Conservation (phyloP, 1,140 invertebrate species). For the Macrobrachium nipponense region DNA sequence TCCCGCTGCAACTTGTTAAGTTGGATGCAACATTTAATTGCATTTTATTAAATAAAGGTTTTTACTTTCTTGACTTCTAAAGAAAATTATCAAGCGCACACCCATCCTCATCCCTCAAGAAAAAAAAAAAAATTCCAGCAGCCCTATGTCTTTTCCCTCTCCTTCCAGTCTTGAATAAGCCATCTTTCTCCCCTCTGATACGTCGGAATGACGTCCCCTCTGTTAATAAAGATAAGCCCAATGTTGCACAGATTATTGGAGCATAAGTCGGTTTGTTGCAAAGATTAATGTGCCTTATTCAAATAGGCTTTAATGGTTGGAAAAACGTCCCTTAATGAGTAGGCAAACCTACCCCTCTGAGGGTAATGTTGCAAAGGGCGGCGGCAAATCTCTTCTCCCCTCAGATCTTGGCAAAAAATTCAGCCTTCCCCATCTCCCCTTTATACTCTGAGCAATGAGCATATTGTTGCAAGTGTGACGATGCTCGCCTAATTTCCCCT, state of each 20-base stretch:
- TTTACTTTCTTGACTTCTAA: too few species aligned
- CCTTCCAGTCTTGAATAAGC: not conserved
- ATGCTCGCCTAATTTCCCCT: conserved; percentile 19
- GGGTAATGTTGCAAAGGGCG: conserved; percentile 43
- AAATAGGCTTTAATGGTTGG: conserved; percentile 26
- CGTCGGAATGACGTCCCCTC: conserved; percentile 13
- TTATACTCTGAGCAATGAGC: conserved; percentile 43
- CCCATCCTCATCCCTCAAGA: too few species aligned
- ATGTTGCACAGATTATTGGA: conserved; percentile 4
- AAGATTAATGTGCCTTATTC: conserved; percentile 47
- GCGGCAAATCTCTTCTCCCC: conserved; percentile 21
- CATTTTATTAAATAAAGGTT: too few species aligned
- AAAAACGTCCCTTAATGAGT: conserved; percentile 36
- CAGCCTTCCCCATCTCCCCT: conserved; percentile 1
- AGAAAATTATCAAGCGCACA: too few species aligned
- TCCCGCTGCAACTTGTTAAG: too few species aligned
- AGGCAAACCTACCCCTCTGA: conserved; percentile 13
- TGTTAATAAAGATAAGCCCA: conserved; percentile 29
- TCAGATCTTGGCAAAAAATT: conserved; percentile 29
- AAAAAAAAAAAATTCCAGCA: too few species aligned
- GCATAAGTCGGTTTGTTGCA: conserved; percentile 39
- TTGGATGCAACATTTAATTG: too few species aligned
- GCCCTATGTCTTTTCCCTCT: not conserved
- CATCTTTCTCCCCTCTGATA: conserved; percentile 8
- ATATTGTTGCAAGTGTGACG: conserved; percentile 54